A percentile compares a stretch with the other conserved stretches of the same genome.
These are phyloP conservation scores for Cervus canadensis DNA, from an alignment of 2,113 vertebrate species.

Conservation along the genomic window DNA sequence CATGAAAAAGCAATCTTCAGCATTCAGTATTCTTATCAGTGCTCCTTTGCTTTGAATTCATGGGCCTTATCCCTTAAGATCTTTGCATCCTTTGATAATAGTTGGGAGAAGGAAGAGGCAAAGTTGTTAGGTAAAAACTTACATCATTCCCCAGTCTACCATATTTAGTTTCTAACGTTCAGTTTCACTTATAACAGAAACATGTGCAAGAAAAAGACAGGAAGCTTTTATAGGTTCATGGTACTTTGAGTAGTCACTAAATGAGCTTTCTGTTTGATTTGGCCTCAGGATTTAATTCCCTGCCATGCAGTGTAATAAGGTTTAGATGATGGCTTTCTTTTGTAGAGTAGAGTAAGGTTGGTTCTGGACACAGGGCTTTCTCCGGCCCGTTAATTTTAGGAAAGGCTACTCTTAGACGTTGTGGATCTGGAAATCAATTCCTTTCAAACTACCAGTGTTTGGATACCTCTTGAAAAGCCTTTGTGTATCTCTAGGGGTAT, in stretches of 20 bases:
- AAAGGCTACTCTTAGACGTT: neutral
- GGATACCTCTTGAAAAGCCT: neutral
- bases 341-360: neutral
- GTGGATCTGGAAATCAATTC: conserved; percentile 2
- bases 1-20: conserved; percentile 57
- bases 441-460: conserved; percentile 9
- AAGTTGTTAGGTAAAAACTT: conserved; percentile 37
- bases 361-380: neutral
- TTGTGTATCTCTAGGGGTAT: neutral
- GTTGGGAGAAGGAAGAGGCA: conserved; percentile 28
- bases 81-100: conserved; percentile 31
- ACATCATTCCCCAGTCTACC: neutral
- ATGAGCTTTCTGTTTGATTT: neutral
- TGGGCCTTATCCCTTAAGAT: conserved; percentile 6
- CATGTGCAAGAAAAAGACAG: neutral
- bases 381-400: neutral
- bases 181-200: conserved; percentile 3
- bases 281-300: neutral
- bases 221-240: neutral
- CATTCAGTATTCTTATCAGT: conserved; percentile 47
- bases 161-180: neutral
- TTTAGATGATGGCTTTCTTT: conserved; percentile 17
- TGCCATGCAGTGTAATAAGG: neutral
- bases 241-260: neutral
- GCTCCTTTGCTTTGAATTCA: conserved; percentile 50